Evolutionary conservation across 2,797 vertebrate genomes (phyloP).

Genomic region (Parambassis ranga): DNA sequence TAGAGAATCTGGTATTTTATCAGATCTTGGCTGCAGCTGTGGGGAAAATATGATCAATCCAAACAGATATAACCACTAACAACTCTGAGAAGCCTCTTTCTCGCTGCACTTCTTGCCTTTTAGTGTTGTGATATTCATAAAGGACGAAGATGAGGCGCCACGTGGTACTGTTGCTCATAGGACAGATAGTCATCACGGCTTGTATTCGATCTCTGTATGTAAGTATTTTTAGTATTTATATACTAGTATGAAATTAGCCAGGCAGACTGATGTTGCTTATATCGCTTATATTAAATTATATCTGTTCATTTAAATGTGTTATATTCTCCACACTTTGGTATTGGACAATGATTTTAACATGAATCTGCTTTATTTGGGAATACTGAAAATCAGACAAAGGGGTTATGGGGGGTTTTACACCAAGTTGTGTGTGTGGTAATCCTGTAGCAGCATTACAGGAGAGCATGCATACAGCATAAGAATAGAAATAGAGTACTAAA

Average conservation of each 20-base stretch:
- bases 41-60: not conserved
- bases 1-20: constrained; percentile 59
- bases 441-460: too few species aligned
- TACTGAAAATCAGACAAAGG: too few species aligned
- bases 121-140: not conserved
- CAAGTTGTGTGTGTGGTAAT: too few species aligned
- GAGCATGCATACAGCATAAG: too few species aligned
- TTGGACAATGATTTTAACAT: too few species aligned
- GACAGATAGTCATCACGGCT: constrained; percentile 30
- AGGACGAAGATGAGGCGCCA: constrained; percentile 21
- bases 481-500: too few species aligned
- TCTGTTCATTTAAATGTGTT: too few species aligned
- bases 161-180: constrained; percentile 23
- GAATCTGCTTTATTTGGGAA: too few species aligned
- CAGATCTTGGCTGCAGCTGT: constrained; percentile 17
- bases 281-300: not conserved
- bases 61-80: not conserved
- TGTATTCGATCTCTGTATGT: constrained; percentile 28
- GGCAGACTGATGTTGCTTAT: not conserved
- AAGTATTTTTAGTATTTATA: too few species aligned
- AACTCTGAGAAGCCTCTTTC: not conserved
- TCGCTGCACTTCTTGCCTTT: not conserved
- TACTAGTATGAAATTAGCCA: not conserved
- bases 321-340: too few species aligned
- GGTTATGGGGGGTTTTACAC: too few species aligned